Evolutionary conservation across 2,888 invertebrate species (phyloP).

Genomic region (Aphrophora alni): DNA sequence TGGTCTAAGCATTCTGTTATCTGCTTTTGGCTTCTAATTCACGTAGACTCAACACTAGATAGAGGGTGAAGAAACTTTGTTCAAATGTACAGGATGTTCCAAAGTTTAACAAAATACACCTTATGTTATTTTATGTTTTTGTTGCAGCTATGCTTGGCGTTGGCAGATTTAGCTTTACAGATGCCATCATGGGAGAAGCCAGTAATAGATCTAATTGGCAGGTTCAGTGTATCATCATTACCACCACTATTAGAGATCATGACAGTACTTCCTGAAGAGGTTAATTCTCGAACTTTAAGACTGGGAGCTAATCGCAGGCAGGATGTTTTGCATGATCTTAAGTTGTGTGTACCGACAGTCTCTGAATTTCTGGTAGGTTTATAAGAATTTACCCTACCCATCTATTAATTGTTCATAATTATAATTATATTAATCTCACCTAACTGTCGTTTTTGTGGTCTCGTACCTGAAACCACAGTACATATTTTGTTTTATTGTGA

Average conservation of each 20-base stretch:
- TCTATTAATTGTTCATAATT: too few species aligned
- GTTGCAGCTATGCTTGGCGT: constrained; percentile 79
- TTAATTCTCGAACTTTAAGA: constrained; percentile 76
- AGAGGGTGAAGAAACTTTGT: too few species aligned
- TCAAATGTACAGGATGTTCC: too few species aligned
- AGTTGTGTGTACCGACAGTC: constrained; percentile 76
- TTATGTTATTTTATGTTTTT: constrained; percentile 2
- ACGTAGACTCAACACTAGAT: too few species aligned
- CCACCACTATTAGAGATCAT: constrained; percentile 91
- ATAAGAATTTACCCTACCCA: too few species aligned
- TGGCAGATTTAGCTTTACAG: constrained; percentile 92
- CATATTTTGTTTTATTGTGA: too few species aligned
- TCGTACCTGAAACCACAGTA: too few species aligned
- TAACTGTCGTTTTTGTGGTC: too few species aligned
- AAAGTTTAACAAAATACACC: too few species aligned
- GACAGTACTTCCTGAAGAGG: constrained; percentile 95
- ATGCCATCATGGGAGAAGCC: constrained; percentile 94
- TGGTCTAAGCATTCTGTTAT: too few species aligned
- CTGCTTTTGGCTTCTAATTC: too few species aligned
- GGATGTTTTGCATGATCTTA: constrained; percentile 82
- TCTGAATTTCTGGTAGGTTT: constrained; percentile 72
- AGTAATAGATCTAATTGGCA: constrained; percentile 80
- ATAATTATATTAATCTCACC: too few species aligned
- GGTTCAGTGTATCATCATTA: constrained; percentile 73
- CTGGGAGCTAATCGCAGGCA: constrained; percentile 91